phyloP scores from a whole-genome alignment of 2,113 vertebrate genomes.

The Trematomus loennbergii region DNA sequence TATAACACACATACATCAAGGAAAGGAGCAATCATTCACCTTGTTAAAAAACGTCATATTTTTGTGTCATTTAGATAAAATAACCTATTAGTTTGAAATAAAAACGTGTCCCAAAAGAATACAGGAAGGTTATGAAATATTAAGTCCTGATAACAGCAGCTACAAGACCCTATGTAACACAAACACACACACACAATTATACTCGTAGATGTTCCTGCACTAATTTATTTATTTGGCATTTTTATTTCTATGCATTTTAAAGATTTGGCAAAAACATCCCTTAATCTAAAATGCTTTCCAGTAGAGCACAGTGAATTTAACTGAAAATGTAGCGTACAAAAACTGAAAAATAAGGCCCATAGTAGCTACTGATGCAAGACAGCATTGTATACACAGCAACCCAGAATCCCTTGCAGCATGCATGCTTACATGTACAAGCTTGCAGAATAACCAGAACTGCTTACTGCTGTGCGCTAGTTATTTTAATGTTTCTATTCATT shows the following conservation, averaged over 20 bases:
- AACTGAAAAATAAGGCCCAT: background rate
- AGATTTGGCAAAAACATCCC: conserved; percentile 2
- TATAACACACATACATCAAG: too few relatives aligned
- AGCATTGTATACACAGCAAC: background rate
- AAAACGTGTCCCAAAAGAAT: too few relatives aligned
- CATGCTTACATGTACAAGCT: background rate
- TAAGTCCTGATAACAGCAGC: background rate
- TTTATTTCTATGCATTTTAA: conserved; percentile 20
- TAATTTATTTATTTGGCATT: conserved; percentile 34
- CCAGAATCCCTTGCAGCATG: background rate
- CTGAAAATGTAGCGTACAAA: background rate
- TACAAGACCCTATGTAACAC: background rate
- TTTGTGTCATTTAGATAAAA: too few relatives aligned
- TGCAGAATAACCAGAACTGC: background rate
- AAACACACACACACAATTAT: background rate
- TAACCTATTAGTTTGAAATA: too few relatives aligned
- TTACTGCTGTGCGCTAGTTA: background rate
- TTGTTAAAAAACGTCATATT: too few relatives aligned
- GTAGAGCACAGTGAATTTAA: background rate
- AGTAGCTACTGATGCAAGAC: background rate
- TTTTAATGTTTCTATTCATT: conserved; percentile 46
- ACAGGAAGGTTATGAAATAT: conserved; percentile 2
- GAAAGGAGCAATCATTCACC: too few relatives aligned
- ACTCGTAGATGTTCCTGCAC: conserved; percentile 3
- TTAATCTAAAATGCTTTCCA: conserved; percentile 7